Evolutionary conservation across 1,140 invertebrate genomes (phyloP), one percentile per base, ranked within the genome.

Genomic region (Pseudoatta argentina): DNA sequence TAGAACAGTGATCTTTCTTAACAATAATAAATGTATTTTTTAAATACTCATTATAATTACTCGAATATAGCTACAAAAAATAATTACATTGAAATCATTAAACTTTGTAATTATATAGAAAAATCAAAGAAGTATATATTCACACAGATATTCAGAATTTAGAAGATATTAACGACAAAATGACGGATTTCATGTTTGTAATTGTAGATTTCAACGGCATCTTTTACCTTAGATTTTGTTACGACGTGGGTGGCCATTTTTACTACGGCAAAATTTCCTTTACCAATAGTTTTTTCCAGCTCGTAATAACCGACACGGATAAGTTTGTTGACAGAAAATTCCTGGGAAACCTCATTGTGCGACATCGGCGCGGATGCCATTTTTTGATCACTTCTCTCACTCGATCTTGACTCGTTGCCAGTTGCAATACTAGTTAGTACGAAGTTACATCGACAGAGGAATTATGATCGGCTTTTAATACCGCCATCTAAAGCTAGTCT

Each of bases 231-330:
- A 93, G 98, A 98, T 97, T 99, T 99, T 86, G 99, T 99, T 95
- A 99, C 98, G 94, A 98, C 97, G 96, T 99, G 99, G 95, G 98
- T 97, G 91, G 98, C 99, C 95, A 99, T 96, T 96, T 99, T 99
- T 88, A 99, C 99, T 93, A 99, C 98, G 85, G 99, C 99, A 96
- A 99, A 99, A 96, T 99, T 99, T 85, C 99, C 99, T 96, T 99
- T 99, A 91, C 99, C 98, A 93, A 99, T 99, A 85, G 98, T 99
- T 93, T 97, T 97, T 94, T 99, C 98, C 92, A 99, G 97, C 95
- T 99, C 98, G 95, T 99, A 99, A 96, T 99, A 99, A 92, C 99
- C 99, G 92, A 99, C 98, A 92, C 98, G 97, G 92, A 99, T 98
- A 81, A 98, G 96, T 95, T 97, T 97, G 94, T 97, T 97, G 89